Conservation (phyloP, 2,113 vertebrate genomes). For the Argyrosomus japonicus region DNA sequence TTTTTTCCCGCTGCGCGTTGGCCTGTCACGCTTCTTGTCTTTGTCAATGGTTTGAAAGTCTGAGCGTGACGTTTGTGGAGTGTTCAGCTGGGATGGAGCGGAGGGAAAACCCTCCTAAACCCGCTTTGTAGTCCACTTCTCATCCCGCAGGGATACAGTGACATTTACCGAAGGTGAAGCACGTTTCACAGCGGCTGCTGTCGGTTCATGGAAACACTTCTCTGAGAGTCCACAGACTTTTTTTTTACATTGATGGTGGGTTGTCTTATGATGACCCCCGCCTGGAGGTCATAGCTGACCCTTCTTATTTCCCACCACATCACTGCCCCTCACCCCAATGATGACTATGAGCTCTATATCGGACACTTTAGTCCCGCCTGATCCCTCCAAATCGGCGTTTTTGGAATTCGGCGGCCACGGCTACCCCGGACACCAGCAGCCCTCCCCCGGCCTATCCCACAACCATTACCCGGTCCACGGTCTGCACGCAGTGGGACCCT, state of each 20-base stretch:
- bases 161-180: not conserved
- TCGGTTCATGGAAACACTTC: not conserved
- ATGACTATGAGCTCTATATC: conserved; percentile 92
- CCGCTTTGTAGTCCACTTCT: not conserved
- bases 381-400: conserved; percentile 88
- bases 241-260: conserved; percentile 14
- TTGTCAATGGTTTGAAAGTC: conserved; percentile 27
- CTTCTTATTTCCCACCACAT: conserved; percentile 11
- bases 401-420: conserved; percentile 87
- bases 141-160: not conserved
- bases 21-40: conserved; percentile 13
- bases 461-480: conserved; percentile 85
- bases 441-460: conserved; percentile 80
- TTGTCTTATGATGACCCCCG: conserved; percentile 49
- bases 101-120: not conserved
- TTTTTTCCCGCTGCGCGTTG: not conserved
- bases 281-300: conserved; percentile 46
- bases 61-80: conserved; percentile 50
- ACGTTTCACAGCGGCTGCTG: not conserved
- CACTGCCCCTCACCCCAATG: conserved; percentile 59
- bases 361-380: conserved; percentile 85
- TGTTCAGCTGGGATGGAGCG: conserved; percentile 64
- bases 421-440: conserved; percentile 81
- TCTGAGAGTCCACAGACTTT: not conserved
- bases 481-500: conserved; percentile 79